These are phyloP conservation scores for Apistogramma diplotaenia DNA, from an alignment of 2,113 vertebrate genomes.

Conservation along the genomic window DNA sequence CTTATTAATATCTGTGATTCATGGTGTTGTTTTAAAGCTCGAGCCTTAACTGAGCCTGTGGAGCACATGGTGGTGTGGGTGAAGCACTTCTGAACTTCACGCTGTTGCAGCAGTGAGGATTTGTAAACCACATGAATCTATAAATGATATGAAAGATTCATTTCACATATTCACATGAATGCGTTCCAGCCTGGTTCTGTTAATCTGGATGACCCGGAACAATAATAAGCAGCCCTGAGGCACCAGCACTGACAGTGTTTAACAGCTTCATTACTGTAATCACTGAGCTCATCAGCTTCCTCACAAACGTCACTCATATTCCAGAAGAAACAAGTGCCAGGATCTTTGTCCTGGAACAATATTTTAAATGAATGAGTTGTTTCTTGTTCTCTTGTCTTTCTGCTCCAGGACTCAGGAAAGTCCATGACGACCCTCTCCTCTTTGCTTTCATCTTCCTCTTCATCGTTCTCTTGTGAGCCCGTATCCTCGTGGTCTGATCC, in stretches of 20 bases:
- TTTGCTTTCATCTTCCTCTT: slow-evolving; percentile 49
- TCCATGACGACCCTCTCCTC: slow-evolving; percentile 27
- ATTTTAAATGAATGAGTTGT: background rate
- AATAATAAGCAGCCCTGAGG: background rate
- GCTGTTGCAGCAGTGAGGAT: background rate
- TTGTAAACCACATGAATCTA: background rate
- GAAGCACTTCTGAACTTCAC: background rate
- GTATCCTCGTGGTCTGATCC: slow-evolving; percentile 26
- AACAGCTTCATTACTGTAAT: background rate
- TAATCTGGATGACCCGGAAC: background rate
- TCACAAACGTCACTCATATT: background rate
- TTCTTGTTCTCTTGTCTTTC: background rate
- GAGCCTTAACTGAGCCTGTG: background rate
- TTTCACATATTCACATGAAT: background rate
- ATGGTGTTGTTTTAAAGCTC: slow-evolving; percentile 3
- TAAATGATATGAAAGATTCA: background rate
- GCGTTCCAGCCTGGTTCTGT: background rate
- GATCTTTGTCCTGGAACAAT: background rate
- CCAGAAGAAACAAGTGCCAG: background rate
- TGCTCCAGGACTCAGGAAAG: slow-evolving; percentile 66
- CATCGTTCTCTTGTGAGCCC: slow-evolving; percentile 48
- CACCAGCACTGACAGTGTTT: background rate
- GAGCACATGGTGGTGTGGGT: background rate
- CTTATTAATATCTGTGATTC: slow-evolving; percentile 2
- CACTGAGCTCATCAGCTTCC: background rate